Base-by-base conservation (phyloP, 2,797 vertebrate genomes). In the Pampus argenteus region DNA sequence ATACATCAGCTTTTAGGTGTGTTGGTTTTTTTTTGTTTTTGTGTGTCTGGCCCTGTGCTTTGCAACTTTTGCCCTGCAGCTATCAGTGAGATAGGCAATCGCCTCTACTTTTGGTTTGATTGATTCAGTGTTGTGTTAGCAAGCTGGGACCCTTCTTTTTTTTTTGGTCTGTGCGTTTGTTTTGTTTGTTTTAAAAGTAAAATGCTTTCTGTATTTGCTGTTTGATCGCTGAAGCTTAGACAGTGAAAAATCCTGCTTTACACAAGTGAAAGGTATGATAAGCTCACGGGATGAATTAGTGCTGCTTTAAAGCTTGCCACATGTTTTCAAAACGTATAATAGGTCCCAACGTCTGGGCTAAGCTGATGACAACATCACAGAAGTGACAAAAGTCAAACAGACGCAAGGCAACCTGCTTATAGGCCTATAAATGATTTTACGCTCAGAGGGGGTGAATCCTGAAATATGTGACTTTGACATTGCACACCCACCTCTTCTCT, bases 1-100 rank as follows among this genome's bases (percentile, higher is more conserved):
- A 89, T 86, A 86, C 84, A 91, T 90, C 88, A 88, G 87, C 62
- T 80, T 89, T 86, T 83, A 83, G 87, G 74, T 74, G 78, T 77
- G n/a, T n/a, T n/a, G n/a, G n/a, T n/a, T n/a, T n/a, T n/a, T n/a
- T n/a, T n/a, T n/a, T 87, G 83, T 82, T 86, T 88, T 83, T 83
- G 82, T 84, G 81, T 79, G 82, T 84, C 82, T 79, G 76, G 76
- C 64, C 74, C 52, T 40, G 64, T 69, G 48, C 76, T 72, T 10
- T 64, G 67, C 80, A 82, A 82, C 88, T 83, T 79, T 79, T 74
- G 74, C 76, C 79, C 71, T 52, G 81, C 51, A 71, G 71, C 83
- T 76, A 79, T 82, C 79, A 76, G 66, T 26, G 75, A 84, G 78
- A 81, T 77, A 78, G 84, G 67, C 64, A 55, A 83, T 89, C 69